Evolutionary conservation across 2,113 vertebrate species (phyloP), one percentile per base, ranked within the genome.

Genomic region (Sapajus apella): DNA sequence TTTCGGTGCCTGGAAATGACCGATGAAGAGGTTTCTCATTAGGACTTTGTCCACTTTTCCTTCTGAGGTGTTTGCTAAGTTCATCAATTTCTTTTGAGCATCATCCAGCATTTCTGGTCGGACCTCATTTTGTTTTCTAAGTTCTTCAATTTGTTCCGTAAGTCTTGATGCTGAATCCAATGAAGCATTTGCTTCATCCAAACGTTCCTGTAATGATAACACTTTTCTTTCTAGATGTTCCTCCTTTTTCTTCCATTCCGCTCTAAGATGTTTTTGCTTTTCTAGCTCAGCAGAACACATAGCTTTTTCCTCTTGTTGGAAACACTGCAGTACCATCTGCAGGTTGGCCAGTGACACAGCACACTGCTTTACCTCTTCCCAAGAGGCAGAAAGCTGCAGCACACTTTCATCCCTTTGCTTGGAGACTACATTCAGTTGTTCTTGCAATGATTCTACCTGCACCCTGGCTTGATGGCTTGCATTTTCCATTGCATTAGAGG

Each of bases 271-370:
- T 37, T 37, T 37, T 37, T 37, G 37, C 37, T 37, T 37, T 37
- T 37, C 37, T 37, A 99, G 98, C 97, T 99, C 99, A 79, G 99
- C 97, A 12, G 99, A 99, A 98, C 99, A 99, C 99, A 99, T 99
- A 94, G 99, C 99, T 98, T 99, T 99, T 98, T 99, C 99, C 96
- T 99, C 99, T 98, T 99, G 99, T n/a, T 99, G 99, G 97, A 99
- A 99, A 68, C 99, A 99, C 98, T 99, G 99, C 98, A 99, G 99
- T 97, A 99, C 99, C 99, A 99, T 99, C 99, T 99, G 99, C 98
- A 99, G 99, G 99, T 99, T 99, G 97, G 99, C 98, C 18, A 99
- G 98, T 0, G 99, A 99, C 89, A 99, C 61, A 43, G 99, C 99
- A 45, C 99, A 99, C 97, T 99, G 99, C 97, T 99, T 99, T 95